A percentile compares a stretch with the other conserved stretches of the same genome.
phyloP scores from a whole-genome alignment of 2,113 vertebrate species.

The Suncus etruscus region DNA sequence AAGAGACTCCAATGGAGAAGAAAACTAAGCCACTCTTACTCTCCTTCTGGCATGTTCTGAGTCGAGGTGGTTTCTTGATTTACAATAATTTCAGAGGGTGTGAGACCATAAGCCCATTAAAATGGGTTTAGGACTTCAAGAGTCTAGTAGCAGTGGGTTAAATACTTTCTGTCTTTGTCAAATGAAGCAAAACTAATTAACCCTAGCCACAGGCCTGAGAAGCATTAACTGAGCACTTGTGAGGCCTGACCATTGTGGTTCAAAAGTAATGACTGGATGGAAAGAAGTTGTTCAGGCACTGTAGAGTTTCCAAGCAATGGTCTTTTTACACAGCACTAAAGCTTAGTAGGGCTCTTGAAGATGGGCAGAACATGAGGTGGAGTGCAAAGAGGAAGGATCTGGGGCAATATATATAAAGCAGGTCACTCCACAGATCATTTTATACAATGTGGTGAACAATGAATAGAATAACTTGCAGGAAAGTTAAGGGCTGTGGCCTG shows the following conservation, averaged over 20 bases:
- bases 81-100: conserved; percentile 29
- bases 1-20: neutral
- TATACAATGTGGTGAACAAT: neutral
- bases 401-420: neutral
- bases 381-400: neutral
- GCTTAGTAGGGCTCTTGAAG: conserved; percentile 34
- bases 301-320: neutral
- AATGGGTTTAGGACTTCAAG: neutral
- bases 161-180: conserved; percentile 34
- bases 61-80: neutral
- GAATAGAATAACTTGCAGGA: conserved; percentile 26
- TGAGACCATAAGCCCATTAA: neutral
- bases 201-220: neutral
- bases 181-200: neutral
- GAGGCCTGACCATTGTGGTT: conserved; percentile 29
- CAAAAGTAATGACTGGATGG: conserved; percentile 2
- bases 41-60: neutral
- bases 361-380: neutral
- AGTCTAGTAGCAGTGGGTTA: conserved; percentile 30
- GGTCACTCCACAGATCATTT: conserved; percentile 20
- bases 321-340: conserved; percentile 28
- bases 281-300: conserved; percentile 31
- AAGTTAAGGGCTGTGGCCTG: neutral
- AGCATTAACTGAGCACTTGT: neutral
- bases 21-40: neutral